Evolutionary conservation across 2,888 invertebrate genomes (phyloP).

Genomic region (Melieria picta): DNA sequence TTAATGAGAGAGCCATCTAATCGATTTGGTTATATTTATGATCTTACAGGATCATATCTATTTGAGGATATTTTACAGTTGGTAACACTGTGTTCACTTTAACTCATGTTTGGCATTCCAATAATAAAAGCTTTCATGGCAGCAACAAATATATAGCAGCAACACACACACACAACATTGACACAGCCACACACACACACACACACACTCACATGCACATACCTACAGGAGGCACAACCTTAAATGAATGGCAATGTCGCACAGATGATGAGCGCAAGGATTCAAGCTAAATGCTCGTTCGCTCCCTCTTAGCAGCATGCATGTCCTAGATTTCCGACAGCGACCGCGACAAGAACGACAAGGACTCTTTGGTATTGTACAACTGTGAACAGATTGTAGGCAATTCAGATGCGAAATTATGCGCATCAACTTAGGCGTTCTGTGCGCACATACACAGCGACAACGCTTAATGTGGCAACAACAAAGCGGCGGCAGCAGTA

Average conservation of each 20-base stretch:
- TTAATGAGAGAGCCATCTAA: too few relatives aligned
- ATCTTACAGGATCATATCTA: too few relatives aligned
- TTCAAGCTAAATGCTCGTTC: background rate
- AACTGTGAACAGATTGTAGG: conserved; percentile 3
- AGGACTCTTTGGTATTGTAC: background rate
- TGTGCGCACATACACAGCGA: background rate
- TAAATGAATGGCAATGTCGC: conserved; percentile 15
- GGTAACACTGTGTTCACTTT: background rate
- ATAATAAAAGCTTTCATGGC: background rate
- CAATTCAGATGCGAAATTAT: conserved; percentile 16
- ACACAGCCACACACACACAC: background rate
- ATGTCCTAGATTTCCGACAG: conserved; percentile 16
- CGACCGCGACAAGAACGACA: background rate
- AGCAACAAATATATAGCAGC: background rate
- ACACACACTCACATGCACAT: background rate
- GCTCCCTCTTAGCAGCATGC: background rate
- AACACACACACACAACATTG: background rate
- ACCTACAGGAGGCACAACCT: background rate
- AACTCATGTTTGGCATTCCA: background rate
- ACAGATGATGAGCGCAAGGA: conserved; percentile 6
- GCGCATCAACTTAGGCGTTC: background rate
- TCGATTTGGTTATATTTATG: too few relatives aligned
- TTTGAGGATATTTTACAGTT: background rate
- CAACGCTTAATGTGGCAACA: background rate
- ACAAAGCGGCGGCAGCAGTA: background rate